Percentiles rank a stretch among this genome's conserved stretches.
These are phyloP conservation scores for Tenebrosternarchus preto DNA, from an alignment of 2,113 vertebrate genomes.

Conservation along the genomic window DNA sequence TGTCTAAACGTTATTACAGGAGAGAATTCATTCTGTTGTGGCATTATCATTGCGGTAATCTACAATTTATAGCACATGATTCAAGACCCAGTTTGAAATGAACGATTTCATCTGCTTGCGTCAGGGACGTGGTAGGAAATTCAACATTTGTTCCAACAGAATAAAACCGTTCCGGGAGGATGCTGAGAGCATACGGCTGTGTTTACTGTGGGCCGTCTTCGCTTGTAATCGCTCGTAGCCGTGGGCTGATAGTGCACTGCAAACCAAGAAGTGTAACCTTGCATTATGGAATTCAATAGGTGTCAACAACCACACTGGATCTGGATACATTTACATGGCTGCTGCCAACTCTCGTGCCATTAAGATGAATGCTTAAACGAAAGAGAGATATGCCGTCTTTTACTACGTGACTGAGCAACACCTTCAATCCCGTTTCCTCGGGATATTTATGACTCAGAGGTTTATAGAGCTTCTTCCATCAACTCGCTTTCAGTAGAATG, in stretches of 20 bases:
- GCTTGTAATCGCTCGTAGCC: neutral
- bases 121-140: constrained; percentile 5
- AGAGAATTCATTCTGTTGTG: no score
- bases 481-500: constrained; percentile 18
- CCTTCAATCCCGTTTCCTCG: constrained; percentile 14
- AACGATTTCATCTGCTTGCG: constrained; percentile 17
- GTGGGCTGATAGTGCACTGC: neutral
- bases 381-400: neutral
- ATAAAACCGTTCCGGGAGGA: neutral
- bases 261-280: neutral
- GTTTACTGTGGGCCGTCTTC: neutral
- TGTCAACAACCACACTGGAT: neutral
- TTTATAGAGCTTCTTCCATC: constrained; percentile 7
- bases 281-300: neutral
- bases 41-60: no score
- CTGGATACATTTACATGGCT: neutral
- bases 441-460: constrained; percentile 28
- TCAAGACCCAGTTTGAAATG: neutral
- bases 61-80: no score
- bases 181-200: neutral
- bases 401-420: neutral
- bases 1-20: no score
- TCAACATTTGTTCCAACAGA: neutral
- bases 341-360: neutral
- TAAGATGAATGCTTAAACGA: neutral